These are phyloP conservation scores for Gandaritis pyraliata DNA, from an alignment of 2,888 invertebrate genomes.

Conservation along the genomic window DNA sequence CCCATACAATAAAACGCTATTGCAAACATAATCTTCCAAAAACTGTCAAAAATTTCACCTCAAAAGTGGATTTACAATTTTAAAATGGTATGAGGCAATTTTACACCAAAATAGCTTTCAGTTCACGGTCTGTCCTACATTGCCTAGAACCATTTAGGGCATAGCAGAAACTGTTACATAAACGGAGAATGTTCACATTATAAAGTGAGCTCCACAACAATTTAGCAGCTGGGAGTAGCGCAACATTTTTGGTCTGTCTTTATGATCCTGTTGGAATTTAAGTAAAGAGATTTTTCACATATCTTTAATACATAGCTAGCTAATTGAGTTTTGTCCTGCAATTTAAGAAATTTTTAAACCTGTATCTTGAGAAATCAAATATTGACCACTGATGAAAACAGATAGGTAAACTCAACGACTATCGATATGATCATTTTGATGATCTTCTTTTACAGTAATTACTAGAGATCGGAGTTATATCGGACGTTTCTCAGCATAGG, in stretches of 20 bases:
- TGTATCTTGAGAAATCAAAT: too few relatives aligned
- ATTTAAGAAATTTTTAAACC: too few relatives aligned
- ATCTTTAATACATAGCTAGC: too few relatives aligned
- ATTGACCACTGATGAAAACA: too few relatives aligned
- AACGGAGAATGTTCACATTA: slow-evolving; percentile 15
- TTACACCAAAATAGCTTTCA: slow-evolving; percentile 21
- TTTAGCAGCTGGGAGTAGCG: slow-evolving; percentile 5
- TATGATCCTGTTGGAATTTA: not conserved
- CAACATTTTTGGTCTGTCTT: not conserved
- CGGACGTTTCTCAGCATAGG: too few relatives aligned
- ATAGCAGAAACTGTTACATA: slow-evolving; percentile 26
- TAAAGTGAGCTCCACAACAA: slow-evolving; percentile 20
- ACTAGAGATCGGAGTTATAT: too few relatives aligned
- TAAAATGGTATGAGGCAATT: slow-evolving; percentile 24
- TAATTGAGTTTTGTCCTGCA: too few relatives aligned
- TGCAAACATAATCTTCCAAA: not conserved
- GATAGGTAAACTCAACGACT: too few relatives aligned
- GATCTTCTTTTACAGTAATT: too few relatives aligned
- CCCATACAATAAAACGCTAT: too few relatives aligned
- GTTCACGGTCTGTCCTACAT: slow-evolving; percentile 23
- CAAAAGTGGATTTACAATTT: slow-evolving; percentile 21
- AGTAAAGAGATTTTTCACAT: too few relatives aligned
- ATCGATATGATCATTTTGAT: too few relatives aligned
- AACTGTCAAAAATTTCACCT: slow-evolving; percentile 8
- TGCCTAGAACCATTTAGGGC: slow-evolving; percentile 23